Evolutionary conservation across 2,797 vertebrate species (phyloP).

Genomic region (Cossypha heuglini): DNA sequence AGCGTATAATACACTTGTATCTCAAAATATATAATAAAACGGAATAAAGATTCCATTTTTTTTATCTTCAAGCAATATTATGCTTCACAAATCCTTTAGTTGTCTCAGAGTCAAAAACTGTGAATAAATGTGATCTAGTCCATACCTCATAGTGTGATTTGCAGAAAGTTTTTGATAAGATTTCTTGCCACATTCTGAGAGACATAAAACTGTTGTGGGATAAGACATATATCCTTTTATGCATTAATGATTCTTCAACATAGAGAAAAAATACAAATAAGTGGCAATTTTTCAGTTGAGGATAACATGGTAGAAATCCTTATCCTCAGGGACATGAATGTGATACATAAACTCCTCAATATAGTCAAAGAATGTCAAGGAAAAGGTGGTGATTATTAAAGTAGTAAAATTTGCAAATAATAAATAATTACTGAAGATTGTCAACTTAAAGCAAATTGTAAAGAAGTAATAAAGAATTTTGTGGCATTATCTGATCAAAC

Average conservation of each 20-base stretch:
- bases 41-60: not conserved
- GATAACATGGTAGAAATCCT: not conserved
- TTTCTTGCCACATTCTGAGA: not conserved
- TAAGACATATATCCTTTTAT: not conserved
- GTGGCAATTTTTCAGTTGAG: not conserved
- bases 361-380: not conserved
- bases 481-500: not conserved
- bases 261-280: not conserved
- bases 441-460: not conserved
- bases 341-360: not conserved
- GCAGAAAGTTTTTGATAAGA: not conserved
- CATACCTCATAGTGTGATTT: not conserved
- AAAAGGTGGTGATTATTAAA: not conserved
- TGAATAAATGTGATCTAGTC: not conserved
- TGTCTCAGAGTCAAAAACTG: not conserved
- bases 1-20: not conserved
- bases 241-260: not conserved
- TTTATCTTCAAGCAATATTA: not conserved
- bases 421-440: not conserved
- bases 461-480: not conserved
- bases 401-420: not conserved
- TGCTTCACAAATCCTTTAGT: not conserved
- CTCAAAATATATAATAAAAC: not conserved
- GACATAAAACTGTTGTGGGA: not conserved
- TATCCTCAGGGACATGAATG: not conserved